Base-by-base conservation (phyloP, 1,140 invertebrate species). In the Chrysomallon squamiferum region DNA sequence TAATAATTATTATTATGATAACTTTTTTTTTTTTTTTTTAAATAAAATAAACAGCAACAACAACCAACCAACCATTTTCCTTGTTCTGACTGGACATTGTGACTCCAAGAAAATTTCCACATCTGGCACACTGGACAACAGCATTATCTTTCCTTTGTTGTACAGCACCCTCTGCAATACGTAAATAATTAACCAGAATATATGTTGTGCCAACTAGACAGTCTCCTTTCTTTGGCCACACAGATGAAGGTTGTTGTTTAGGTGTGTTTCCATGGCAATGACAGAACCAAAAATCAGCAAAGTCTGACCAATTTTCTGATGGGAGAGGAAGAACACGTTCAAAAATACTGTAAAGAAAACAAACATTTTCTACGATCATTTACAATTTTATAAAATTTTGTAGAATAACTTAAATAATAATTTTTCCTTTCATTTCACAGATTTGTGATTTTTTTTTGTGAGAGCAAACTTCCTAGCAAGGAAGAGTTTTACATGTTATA, bases 221-320 rank as follows among this genome's bases (percentile, higher is more conserved):
- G 27, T 77, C 73, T 18, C 60, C 65, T 4, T 57, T 47, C 38
- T 70, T 66, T 15, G 73, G 73, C 2, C 62, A 32, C 32, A 75
- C 49, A 11, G n/a, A 58, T 25, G 56, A 65, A 27, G 64, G 22
- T 5, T 61, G 32, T 13, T 65, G 43, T 22, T 63, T 18, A 11
- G 56, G 32, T n/a, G 27, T n/a, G 47, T 69, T 33, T 5, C 47
- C 63, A 56, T 77, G 75, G 59, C 73, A 70, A 64, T 75, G 73
- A 68, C 75, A 77, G 56, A 77, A 77, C 75, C 75, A 77, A 43
- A 73, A 75, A 59, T 77, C 75, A 27, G 75, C 68, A 61, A 72
- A 70, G 47, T 77, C 75, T 25, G 75, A 72, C 75, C 75, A 77
- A 41, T 75, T 77, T 50, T 77, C 75, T 47, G 73, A 68, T 47